Evolutionary conservation across 64 coral and sea anemone genomes (phyloP).

Genomic region (Anthopleura sola): DNA sequence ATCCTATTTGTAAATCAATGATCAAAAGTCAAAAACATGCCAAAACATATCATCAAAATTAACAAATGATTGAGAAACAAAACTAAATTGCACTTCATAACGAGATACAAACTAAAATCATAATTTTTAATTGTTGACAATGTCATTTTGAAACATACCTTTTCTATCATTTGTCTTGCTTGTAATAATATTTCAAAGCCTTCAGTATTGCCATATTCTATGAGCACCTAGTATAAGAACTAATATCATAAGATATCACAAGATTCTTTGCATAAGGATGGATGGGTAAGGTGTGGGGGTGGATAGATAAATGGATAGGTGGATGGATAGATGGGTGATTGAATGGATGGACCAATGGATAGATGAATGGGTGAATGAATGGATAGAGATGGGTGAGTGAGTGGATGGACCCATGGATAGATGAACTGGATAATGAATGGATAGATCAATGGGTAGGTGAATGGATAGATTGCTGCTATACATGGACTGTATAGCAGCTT

Average conservation of each 20-base stretch:
- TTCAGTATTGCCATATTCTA: slow-evolving; percentile 93
- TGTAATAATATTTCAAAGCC: slow-evolving; percentile 91
- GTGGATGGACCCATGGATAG: neutral
- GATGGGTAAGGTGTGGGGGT: neutral
- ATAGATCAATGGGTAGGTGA: too few relatives aligned
- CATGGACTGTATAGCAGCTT: too few relatives aligned
- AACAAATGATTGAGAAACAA: too few relatives aligned
- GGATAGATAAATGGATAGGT: neutral
- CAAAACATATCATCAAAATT: too few relatives aligned
- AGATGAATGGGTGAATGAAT: neutral
- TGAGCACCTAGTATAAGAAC: slow-evolving; percentile 60
- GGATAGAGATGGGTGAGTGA: neutral
- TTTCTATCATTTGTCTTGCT: slow-evolving; percentile 72
- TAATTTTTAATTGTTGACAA: neutral
- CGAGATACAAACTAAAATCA: neutral
- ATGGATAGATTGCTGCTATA: too few relatives aligned
- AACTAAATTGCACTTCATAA: too few relatives aligned
- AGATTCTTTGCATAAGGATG: too few relatives aligned
- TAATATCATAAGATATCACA: neutral
- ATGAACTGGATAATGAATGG: too few relatives aligned
- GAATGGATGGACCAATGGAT: neutral
- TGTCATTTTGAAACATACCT: slow-evolving; percentile 7
- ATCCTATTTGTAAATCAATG: neutral
- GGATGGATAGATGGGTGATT: neutral
- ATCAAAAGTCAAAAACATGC: neutral